Evolutionary conservation across 2,797 vertebrate genomes (phyloP), one percentile per base, ranked within the genome.

Genomic region (Dermochelys coriacea): DNA sequence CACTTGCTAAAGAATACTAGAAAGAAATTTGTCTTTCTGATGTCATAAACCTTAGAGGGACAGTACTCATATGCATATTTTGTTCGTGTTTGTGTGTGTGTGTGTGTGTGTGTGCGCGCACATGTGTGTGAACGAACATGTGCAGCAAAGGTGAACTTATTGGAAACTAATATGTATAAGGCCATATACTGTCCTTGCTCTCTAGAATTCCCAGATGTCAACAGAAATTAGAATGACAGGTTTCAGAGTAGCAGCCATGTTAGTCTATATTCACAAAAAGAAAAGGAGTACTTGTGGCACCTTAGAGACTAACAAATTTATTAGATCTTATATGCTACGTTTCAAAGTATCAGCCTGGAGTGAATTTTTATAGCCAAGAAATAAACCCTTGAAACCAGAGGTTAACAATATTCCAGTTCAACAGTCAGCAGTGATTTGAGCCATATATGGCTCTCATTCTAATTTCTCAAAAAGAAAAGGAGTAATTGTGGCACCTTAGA

Each of bases 311-410:
- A n/a, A n/a, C n/a, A n/a, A n/a, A n/a, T n/a, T n/a, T n/a, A n/a
- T n/a, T n/a, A 83, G 6, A 52, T 21, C 15, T 81, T 61, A 19
- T 81, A 12, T 45, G 2, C 3, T 52, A 6, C 14, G 10, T 45
- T 88, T 85, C 10, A 47, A 71, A 87, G 4, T 74, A 64, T 82
- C 8, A 61, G 2, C 3, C 25, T 86, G 31, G 49, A 80, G 52
- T 51, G 0, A 3, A 14, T 49, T 78, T 75, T 82, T 2, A n/a
- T 49, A 4, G 6, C 54, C 21, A 68, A 80, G 47, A 82, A 92
- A 84, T 75, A 94, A 86, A 89, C 11, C 25, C 71, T 88, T 64
- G 79, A 87, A 94, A 93, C 51, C 14, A 74, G 90, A 93, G 37
- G 74, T 93, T 82, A 90, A 84, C 29, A 59, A 4, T 25, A 31